Conservation (phyloP, 2,888 invertebrate genomes). For the Urechis unicinctus region DNA sequence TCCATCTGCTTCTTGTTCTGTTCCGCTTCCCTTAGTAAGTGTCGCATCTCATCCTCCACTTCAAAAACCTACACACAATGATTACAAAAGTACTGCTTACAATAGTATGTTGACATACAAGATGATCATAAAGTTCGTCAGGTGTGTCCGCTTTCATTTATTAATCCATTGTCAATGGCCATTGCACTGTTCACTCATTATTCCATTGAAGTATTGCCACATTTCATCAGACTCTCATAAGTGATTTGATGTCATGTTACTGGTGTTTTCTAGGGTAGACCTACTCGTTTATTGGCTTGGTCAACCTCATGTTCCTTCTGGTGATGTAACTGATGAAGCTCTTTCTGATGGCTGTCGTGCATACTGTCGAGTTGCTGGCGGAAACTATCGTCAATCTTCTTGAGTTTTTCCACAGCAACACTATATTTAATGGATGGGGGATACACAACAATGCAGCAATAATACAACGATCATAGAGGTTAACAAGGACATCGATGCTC, state of each 20-base stretch:
- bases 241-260: no score
- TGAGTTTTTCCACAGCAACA: conserved; percentile 36
- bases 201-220: no score
- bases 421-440: no score
- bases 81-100: neutral
- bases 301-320: conserved; percentile 40
- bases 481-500: no score
- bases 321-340: conserved; percentile 27
- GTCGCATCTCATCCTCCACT: conserved; percentile 49
- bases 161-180: no score
- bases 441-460: no score
- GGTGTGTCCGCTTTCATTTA: no score
- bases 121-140: no score
- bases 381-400: conserved; percentile 41
- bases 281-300: conserved; percentile 33
- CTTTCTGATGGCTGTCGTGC: conserved; percentile 33
- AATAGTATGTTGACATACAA: neutral
- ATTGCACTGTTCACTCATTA: no score
- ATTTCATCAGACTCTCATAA: neutral
- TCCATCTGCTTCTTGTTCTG: conserved; percentile 37
- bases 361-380: conserved; percentile 43
- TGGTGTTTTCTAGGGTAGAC: neutral
- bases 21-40: conserved; percentile 38
- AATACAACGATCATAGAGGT: no score
- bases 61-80: conserved; percentile 17